phyloP scores from a whole-genome alignment of 1,140 invertebrate genomes.

The Anadara kagoshimensis region DNA sequence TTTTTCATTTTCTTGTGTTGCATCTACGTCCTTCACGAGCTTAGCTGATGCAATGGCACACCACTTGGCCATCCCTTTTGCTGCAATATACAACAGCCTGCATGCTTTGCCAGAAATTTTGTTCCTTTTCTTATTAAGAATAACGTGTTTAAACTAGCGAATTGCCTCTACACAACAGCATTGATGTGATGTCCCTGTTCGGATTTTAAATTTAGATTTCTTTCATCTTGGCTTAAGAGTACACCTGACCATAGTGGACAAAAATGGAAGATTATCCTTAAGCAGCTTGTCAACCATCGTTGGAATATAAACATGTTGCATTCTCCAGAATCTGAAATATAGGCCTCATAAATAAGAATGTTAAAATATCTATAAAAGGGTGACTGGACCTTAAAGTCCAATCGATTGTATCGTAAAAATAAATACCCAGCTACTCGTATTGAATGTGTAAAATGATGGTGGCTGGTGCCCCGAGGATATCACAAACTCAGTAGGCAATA shows the following conservation, averaged over 20 bases:
- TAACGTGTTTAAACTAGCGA: neutral
- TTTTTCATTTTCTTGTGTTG: slow-evolving; percentile 4
- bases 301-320: too few species aligned
- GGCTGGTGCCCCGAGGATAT: too few species aligned
- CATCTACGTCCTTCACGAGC: neutral
- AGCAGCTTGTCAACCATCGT: too few species aligned
- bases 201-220: neutral
- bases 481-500: too few species aligned
- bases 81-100: slow-evolving; percentile 2
- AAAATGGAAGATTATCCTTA: neutral
- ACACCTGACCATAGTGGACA: slow-evolving; percentile 9
- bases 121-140: neutral
- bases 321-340: too few species aligned
- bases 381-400: too few species aligned
- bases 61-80: slow-evolving; percentile 10
- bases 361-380: too few species aligned
- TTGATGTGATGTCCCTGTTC: neutral
- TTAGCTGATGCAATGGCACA: neutral
- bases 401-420: too few species aligned
- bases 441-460: too few species aligned
- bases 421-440: too few species aligned
- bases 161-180: slow-evolving; percentile 1
- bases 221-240: neutral
- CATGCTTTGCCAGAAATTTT: slow-evolving; percentile 5
- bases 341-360: too few species aligned